A percentile compares a stretch with the other conserved stretches of the same genome.
These are phyloP conservation scores for Leptinotarsa juncta DNA, from an alignment of 2,888 invertebrate species.

Conservation along the genomic window DNA sequence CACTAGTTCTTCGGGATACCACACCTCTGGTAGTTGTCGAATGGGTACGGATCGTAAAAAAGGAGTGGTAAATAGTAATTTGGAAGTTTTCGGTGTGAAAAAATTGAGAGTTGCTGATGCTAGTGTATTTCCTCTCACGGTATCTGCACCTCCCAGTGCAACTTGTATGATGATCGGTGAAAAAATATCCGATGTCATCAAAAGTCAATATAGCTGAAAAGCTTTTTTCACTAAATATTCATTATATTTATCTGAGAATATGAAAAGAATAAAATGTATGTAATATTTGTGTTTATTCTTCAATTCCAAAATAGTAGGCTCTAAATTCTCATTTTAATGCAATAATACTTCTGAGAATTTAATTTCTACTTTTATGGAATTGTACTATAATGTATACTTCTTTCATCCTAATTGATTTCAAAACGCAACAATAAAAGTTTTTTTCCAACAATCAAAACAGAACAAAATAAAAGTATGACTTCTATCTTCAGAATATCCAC, in stretches of 20 bases:
- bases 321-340: too few relatives aligned
- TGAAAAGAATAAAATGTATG: neutral
- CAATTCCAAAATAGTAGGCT: too few relatives aligned
- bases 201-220: constrained; percentile 54
- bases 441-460: too few relatives aligned
- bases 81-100: constrained; percentile 72
- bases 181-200: constrained; percentile 75
- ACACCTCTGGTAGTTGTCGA: constrained; percentile 75
- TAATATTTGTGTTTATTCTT: neutral
- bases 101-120: constrained; percentile 74
- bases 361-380: too few relatives aligned
- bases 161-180: constrained; percentile 78
- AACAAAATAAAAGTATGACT: too few relatives aligned
- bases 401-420: too few relatives aligned
- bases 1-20: constrained; percentile 65
- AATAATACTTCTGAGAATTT: too few relatives aligned
- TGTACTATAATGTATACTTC: too few relatives aligned
- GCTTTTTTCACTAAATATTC: neutral
- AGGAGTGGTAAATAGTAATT: constrained; percentile 71
- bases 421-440: too few relatives aligned
- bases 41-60: constrained; percentile 74
- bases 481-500: too few relatives aligned
- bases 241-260: neutral
- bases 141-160: constrained; percentile 75
- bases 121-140: constrained; percentile 73